Evolutionary conservation across 2,888 invertebrate genomes (phyloP), one percentile per base, ranked within the genome.

Genomic region (Germaria angustata): DNA sequence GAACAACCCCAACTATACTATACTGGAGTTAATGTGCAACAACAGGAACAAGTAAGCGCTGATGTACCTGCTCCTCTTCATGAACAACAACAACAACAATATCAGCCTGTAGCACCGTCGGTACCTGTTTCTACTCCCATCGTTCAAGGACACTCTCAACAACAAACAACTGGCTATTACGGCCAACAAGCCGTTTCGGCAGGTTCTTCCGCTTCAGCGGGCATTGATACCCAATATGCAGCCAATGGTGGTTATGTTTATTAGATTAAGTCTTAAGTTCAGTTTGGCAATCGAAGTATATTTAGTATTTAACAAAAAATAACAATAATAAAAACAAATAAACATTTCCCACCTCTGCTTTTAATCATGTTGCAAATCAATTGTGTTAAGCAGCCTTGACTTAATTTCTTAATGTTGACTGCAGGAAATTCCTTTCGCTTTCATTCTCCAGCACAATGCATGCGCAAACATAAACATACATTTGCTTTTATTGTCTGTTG

Each of bases 201-300:
- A 36, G 32, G 8, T 34, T 46, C 69, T 11, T 53, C 61, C 9
- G 41, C 24, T 20, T 77, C 79, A 6, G 66, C 75, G 2, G 85
- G 84, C 13, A 82, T 86, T 44, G 90, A 80, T 17, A 90, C 90
- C 15, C 87, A 88, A 73, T 90, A 90, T 84, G 90, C 83, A n/a
- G 75, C 88, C 78, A 88, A 90, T 75, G 90, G 90, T 55, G 90
- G 90, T 20, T 90, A 90, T 75, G 86, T 90, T 69, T 90, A 90
- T 85, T 89, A 88, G 79, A 53, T 66, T 73, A 61, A 72, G 22
- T 13, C 32, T 39, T 22, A 11, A 34, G 32, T 3, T 44, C 1
- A 1, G 17, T 44, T 36, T 55, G 11, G 9, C n/a, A 34, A 9
- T 7, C 13, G 3, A 8, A 13, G 22, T n/a, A n/a, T n/a, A n/a